Evolutionary conservation across 2,888 invertebrate genomes (phyloP).

Genomic region (Sepioteuthis lessoniana): DNA sequence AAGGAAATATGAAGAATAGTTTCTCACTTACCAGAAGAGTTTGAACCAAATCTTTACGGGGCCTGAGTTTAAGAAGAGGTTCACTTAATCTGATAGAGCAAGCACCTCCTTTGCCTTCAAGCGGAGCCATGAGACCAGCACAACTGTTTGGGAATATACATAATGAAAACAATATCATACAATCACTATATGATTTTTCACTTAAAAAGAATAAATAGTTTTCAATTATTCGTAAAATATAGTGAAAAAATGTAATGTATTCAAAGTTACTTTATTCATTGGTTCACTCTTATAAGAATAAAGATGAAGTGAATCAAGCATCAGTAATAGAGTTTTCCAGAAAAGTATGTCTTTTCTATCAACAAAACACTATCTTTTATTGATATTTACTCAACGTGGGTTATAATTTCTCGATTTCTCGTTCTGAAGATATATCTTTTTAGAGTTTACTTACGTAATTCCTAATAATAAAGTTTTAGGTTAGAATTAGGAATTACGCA

Average conservation of each 20-base stretch:
- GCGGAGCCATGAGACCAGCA: constrained; percentile 84
- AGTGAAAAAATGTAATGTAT: no score
- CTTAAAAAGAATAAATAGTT: no score
- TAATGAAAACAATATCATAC: no score
- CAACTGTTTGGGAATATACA: constrained; percentile 76
- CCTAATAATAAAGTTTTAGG: no score
- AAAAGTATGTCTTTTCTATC: not conserved
- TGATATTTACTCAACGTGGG: not conserved
- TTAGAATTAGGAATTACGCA: no score
- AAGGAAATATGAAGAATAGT: not conserved
- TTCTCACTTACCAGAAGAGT: constrained; percentile 85
- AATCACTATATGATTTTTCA: no score
- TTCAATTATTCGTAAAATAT: no score
- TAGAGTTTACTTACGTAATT: no score
- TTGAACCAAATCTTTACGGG: constrained; percentile 94
- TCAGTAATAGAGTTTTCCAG: no score
- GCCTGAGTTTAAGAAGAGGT: constrained; percentile 91
- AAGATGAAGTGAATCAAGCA: not conserved
- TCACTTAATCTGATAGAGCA: constrained; percentile 90
- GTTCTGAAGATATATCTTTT: no score
- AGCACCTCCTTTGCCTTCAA: constrained; percentile 83
- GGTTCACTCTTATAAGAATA: not conserved
- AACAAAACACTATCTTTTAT: not conserved
- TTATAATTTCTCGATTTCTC: no score
- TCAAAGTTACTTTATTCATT: not conserved